phyloP scores from a whole-genome alignment of 2,113 vertebrate genomes.

The Ranitomeya imitator region DNA sequence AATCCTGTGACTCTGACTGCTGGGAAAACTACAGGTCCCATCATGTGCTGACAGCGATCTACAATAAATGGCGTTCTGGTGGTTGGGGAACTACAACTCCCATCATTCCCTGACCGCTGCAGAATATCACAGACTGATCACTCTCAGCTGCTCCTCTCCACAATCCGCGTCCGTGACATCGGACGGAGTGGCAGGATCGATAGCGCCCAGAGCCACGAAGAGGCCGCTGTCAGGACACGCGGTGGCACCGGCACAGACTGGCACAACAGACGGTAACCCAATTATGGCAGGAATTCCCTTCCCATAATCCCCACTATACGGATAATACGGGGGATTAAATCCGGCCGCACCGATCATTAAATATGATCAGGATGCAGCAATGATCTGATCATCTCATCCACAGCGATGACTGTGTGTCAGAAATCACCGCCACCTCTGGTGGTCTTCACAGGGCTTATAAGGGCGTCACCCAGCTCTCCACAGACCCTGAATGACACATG shows the following conservation, averaged over 20 bases:
- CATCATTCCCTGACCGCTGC: no score
- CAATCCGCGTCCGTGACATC: no score
- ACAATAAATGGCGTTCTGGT: background rate
- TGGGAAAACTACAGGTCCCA: background rate
- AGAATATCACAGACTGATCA: no score
- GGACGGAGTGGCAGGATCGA: no score
- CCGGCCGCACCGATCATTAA: background rate
- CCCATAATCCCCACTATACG: background rate
- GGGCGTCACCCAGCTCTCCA: no score
- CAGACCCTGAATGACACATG: no score
- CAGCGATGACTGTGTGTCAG: background rate
- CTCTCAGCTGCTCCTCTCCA: no score
- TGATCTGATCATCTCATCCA: background rate
- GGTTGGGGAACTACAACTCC: background rate
- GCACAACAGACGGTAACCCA: constrained; percentile 31
- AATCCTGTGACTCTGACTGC: background rate
- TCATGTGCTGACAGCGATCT: background rate
- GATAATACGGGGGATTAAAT: constrained; percentile 9
- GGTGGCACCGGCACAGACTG: background rate
- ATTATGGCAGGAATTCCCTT: constrained; percentile 34
- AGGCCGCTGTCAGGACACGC: background rate
- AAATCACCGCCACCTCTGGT: background rate
- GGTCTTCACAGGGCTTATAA: no score
- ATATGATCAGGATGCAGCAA: background rate
- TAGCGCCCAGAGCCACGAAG: background rate